Base-by-base conservation (phyloP, 2,888 invertebrate species). In the Aplocera efformata region DNA sequence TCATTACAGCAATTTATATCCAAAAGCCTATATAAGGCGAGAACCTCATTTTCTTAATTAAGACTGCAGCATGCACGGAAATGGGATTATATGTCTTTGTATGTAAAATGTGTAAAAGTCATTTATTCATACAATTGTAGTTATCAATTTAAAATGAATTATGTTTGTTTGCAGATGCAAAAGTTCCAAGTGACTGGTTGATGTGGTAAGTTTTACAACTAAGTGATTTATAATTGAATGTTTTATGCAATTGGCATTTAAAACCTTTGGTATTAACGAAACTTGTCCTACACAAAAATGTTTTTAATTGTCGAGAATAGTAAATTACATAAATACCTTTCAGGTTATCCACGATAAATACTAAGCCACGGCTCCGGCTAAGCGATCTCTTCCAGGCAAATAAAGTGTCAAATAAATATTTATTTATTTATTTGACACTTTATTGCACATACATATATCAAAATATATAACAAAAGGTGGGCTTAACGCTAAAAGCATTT, bases 111-210 rank as follows among this genome's bases (percentile, higher is more conserved):
- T 17, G 5, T 2, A 5, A 17, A 17, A 17, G 8, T 29, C 7
- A 10, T 40, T 47, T 33, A 38, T 48, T 41, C 10, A 34, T 47
- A 39, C 31, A 40, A 38, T 51, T 45, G 38, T 23, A 43, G 47
- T 32, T 8, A 42, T 41, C 51, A 62, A 73, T 74, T 72, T 67
- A 60, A 67, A 74, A 63, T 53, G 48, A 58, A 68, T 69, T 67
- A 63, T 59, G 56, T 63, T 67, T 72, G 53, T 71, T 75, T 63
- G 43, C 79, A 79, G 78, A 66, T 65, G 39, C 39, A 34, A 23
- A 24, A 31, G 32, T 21, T 22, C 17, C 7, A 11, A 34, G 30
- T 20, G 25, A 7, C 21, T 28, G 34, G 21, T 55, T 34, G 48
- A 51, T 55, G 50, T 56, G 67, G 69, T 70, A 44, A 68, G 72